Conservation (phyloP, 2,888 invertebrate genomes). For the Nudaria mundana region DNA sequence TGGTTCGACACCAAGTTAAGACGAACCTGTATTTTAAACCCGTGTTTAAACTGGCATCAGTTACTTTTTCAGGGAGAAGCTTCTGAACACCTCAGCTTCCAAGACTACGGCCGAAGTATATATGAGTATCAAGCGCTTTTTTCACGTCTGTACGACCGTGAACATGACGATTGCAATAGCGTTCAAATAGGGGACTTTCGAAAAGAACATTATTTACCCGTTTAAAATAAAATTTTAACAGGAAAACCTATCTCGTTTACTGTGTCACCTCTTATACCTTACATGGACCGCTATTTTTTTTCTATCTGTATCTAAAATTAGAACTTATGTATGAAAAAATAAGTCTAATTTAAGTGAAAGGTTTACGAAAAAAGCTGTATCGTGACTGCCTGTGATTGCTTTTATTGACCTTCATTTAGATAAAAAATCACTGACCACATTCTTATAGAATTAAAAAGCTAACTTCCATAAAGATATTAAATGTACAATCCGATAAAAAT, state of each 20-base stretch:
- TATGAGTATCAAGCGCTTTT: too few relatives aligned
- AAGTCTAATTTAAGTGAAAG: constrained; percentile 13
- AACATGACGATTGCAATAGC: too few relatives aligned
- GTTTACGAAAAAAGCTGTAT: constrained; percentile 14
- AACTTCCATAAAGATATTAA: constrained; percentile 6
- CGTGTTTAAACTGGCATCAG: too few relatives aligned
- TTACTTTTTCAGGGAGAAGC: too few relatives aligned
- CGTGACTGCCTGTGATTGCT: constrained; percentile 18
- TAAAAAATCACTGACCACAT: constrained; percentile 9
- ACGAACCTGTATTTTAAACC: too few relatives aligned
- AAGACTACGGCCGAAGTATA: too few relatives aligned
- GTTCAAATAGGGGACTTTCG: too few relatives aligned
- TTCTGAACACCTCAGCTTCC: too few relatives aligned
- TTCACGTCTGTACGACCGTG: too few relatives aligned
- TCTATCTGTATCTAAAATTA: background rate
- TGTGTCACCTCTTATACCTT: background rate
- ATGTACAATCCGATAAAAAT: background rate
- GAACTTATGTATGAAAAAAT: constrained; percentile 2
- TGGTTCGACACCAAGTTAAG: too few relatives aligned
- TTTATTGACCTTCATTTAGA: constrained; percentile 9
- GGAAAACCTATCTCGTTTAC: background rate
- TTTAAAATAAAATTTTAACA: too few relatives aligned
- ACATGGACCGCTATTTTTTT: background rate
- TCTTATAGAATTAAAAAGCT: constrained; percentile 8
- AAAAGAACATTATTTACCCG: too few relatives aligned